Percentiles rank a stretch among this genome's conserved stretches.
phyloP scores from a whole-genome alignment of 2,888 invertebrate species.

The Heliconius erato region DNA sequence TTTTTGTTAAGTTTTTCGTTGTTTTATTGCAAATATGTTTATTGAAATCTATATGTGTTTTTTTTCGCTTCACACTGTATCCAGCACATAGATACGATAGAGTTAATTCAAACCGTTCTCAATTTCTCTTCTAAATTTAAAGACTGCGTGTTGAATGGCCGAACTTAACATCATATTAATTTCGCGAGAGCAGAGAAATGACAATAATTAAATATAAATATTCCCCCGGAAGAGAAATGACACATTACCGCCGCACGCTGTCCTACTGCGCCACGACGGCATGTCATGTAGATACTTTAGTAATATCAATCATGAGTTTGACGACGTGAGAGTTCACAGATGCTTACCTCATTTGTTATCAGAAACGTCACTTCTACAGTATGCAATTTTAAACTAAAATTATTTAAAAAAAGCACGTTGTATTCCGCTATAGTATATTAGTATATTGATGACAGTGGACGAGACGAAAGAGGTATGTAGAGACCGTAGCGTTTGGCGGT shows the following conservation, averaged over 20 bases:
- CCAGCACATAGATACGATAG: no score
- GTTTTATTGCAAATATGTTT: not conserved
- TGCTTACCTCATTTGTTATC: constrained; percentile 44
- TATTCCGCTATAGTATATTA: no score
- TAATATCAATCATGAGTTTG: constrained; percentile 44
- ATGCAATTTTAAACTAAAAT: not conserved
- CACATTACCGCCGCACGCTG: not conserved
- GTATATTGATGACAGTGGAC: no score
- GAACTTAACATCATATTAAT: no score
- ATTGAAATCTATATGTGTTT: not conserved
- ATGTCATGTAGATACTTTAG: not conserved
- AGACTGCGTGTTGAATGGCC: no score
- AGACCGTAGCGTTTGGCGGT: no score
- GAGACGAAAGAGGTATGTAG: no score
- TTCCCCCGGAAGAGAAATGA: not conserved
- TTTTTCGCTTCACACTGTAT: no score
- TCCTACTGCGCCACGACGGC: not conserved
- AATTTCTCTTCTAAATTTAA: no score
- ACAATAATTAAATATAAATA: not conserved
- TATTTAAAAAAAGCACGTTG: not conserved
- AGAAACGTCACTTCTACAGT: constrained; percentile 20
- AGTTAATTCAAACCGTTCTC: no score
- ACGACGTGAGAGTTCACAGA: constrained; percentile 42
- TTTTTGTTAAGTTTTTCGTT: not conserved
- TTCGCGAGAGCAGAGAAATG: no score